A percentile compares a stretch with the other conserved stretches of the same genome.
These are phyloP conservation scores for Mirounga angustirostris DNA, from an alignment of 2,113 vertebrate genomes.

Conservation along the genomic window DNA sequence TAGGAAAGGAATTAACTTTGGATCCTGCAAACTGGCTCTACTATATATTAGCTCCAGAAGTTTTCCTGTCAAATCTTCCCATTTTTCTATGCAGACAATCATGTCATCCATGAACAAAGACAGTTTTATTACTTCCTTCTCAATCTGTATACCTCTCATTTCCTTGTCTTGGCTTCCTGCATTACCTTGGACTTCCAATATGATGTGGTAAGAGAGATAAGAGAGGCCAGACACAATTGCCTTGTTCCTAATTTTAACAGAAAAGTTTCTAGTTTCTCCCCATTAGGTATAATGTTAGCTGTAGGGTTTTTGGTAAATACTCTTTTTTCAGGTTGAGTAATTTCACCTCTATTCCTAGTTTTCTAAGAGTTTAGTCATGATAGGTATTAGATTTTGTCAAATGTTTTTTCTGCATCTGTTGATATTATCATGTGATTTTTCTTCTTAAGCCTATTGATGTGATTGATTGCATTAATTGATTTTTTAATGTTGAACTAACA, in stretches of 20 bases:
- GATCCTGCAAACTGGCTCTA: background rate
- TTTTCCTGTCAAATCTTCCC: background rate
- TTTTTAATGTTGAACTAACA: background rate
- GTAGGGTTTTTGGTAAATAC: background rate
- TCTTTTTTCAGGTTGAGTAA: background rate
- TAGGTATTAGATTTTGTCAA: background rate
- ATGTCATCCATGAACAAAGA: background rate
- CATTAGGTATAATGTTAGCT: background rate
- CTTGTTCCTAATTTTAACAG: background rate
- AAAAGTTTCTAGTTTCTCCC: background rate
- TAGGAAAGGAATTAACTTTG: background rate
- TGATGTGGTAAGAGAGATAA: background rate
- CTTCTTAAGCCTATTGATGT: background rate
- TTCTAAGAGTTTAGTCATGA: background rate
- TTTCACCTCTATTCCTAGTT: background rate
- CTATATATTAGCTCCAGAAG: background rate
- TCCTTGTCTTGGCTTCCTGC: background rate
- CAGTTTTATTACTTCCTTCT: background rate
- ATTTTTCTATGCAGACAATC: background rate
- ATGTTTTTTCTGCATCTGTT: background rate
- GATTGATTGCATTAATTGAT: background rate
- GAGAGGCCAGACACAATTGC: background rate
- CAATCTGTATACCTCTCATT: background rate
- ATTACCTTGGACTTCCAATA: background rate
- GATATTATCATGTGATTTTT: background rate